Evolutionary conservation across 2,888 invertebrate genomes (phyloP), one percentile per base, ranked within the genome.

Genomic region (Melanophora roralis): DNA sequence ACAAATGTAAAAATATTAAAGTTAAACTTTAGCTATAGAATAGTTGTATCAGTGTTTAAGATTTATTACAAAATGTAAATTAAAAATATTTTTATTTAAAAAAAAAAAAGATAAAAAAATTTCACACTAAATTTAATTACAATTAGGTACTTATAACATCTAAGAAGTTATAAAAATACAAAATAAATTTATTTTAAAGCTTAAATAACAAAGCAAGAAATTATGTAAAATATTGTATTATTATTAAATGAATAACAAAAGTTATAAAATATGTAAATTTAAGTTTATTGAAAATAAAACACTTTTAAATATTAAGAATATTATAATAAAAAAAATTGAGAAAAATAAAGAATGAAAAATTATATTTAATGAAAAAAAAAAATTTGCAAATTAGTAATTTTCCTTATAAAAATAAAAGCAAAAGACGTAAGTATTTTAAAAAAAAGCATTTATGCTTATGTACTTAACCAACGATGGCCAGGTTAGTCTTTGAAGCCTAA

Each of bases 241-340:
- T 45, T 55, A 53, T 36, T 9, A 40, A 62, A 45, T 47, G 16
- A 69, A 2, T 45, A 62, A 55, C n/a, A 57, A 40, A 38, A 21
- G 43, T 5, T 6, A 36, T 47, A 68, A 45, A 43, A 5, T 27
- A 27, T 27, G 27, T 12, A 23, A 34, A 71, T 12, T 60, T 75
- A 78, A 55, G 49, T 57, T 76, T 60, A 75, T 68, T 59, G 43
- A 74, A 79, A 34, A 75, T 57, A 65, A 74, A 79, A 51, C 55
- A 36, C 81, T 82, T 82, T 73, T 74, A 82, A 83, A 77, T 69
- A 81, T 36, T 78, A 82, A 82, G 82, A 82, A 67, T n/a, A n/a
- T n/a, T n/a, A 83, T 69, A 78, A 82, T 57, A 36, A 75, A 81
- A 79, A 79, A 82, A 82, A 59, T 11, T 4, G 34, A 72, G 38